Conservation (phyloP, 2,888 invertebrate species). For the Pomacea canaliculata region DNA sequence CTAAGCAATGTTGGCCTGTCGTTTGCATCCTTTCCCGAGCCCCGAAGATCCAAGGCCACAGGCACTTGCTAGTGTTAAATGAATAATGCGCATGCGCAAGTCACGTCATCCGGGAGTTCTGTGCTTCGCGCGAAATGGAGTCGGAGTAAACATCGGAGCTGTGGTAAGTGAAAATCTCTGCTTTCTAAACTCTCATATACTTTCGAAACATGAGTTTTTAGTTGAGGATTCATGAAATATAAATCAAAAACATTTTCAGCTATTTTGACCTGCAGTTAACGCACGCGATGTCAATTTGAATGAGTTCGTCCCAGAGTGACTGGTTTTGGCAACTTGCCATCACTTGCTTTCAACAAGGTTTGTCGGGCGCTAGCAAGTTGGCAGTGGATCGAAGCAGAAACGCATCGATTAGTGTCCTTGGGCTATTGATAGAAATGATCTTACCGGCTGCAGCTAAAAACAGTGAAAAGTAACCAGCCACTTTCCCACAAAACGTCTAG, state of each 20-base stretch:
- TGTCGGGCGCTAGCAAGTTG: conserved; percentile 20
- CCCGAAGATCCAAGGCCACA: conserved; percentile 4
- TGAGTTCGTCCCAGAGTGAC: conserved; percentile 7
- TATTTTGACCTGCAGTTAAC: background rate
- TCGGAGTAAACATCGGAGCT: conserved; percentile 53
- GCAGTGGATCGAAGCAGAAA: conserved; percentile 15
- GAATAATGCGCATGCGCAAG: conserved; percentile 51
- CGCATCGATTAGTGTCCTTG: conserved; percentile 15
- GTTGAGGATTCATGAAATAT: no score
- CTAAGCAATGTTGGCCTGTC: no score
- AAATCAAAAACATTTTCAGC: no score
- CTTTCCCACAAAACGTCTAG: no score
- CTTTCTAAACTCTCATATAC: background rate
- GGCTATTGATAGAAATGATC: conserved; percentile 3
- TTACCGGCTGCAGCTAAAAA: conserved; percentile 15
- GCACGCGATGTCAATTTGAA: background rate
- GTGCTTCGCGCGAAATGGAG: conserved; percentile 64
- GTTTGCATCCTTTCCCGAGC: no score
- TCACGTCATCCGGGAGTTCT: conserved; percentile 52
- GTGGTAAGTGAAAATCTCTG: conserved; percentile 24
- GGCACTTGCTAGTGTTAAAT: conserved; percentile 32
- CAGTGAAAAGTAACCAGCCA: no score
- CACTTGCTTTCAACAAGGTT: conserved; percentile 10
- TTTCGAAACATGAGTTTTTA: no score
- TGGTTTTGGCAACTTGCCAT: conserved; percentile 28